Base-by-base conservation (phyloP, 2,888 invertebrate genomes). In the Agapetus fuscipes region DNA sequence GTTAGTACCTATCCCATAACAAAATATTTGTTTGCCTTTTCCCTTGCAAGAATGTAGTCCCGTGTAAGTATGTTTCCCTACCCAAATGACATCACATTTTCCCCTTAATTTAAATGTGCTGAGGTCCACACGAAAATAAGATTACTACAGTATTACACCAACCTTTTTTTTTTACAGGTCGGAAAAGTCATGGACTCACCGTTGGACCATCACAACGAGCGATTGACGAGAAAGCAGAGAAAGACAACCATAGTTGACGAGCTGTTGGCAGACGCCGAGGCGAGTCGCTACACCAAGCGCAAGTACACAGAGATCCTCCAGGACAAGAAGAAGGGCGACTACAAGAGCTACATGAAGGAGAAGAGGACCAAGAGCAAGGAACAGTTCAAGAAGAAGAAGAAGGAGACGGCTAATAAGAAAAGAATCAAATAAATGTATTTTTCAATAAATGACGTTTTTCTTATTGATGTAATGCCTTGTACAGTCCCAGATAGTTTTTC, bases 201-300 rank as follows among this genome's bases (percentile, higher is more conserved):
- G 0, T 62, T 87, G 31, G 96, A 97, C 59, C 91, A 84, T 63
- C 91, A 90, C 52, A 82, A 75, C 52, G 80, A 83, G 41, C 74
- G 94, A 32, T 60, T 93, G 42, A 83, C 88, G 0, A 86, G 83
- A 53, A 91, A 88, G 56, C 79, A 90, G 52, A 74, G 93, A 16
- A 95, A 93, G 61, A 72, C 77, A 40, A 90, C 93, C 0, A 73
- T 97, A 53, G 94, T 96, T 0, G 95, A 97, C 50, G 96, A 98
- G 56, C 70, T 97, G 2, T 62, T 96, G 56, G 85, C 84, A 1
- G 90, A 96, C 66, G 85, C 87, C 1, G 80, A 88, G 49, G 86
- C 91, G 57, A 76, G 80, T 48, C 80, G 79, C 54, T 84, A 80
- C 51, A 86, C 83, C 51, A 88, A 87, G 56, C 76, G 78, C 51